Evolutionary conservation across 1,140 invertebrate genomes (phyloP), one percentile per base, ranked within the genome.

Genomic region (Aradophagus sp.): DNA sequence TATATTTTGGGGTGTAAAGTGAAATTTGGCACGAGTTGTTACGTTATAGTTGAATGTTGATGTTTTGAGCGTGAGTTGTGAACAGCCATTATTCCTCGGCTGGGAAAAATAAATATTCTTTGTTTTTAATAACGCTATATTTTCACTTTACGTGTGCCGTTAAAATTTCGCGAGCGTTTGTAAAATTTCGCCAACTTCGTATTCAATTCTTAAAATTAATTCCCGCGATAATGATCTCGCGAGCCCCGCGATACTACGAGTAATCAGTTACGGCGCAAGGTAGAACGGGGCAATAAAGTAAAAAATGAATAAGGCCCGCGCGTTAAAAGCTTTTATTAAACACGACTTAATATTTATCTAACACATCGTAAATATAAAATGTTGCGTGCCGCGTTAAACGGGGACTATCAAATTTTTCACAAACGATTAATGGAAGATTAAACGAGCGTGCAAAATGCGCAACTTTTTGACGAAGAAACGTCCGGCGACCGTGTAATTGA

Each of bases 51-150:
- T 69, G 48, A 48, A 61, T 69, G 66, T 69, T 61, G 48, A 61
- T 69, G 66, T 69, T 61, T 61, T 48, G 56, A 50, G 62, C 66
- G 56, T 61, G 66, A 69, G 56, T 69, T 69, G 48, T 56, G 66
- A 62, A 69, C 66, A 69, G 56, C 56, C 45, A 69, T 69, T 69
- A 69, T 47, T 26, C 13, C 34, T 59, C 17, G 16, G 59, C 47
- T 39, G 39, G 47, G 1, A 35, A 59, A 45, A 52, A 32, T 66
- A 42, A 58, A 48, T 32, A 52, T 67, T 58, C 47, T 45, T 36
- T 59, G 15, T 36, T 2, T 58, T 36, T 41, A 53, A 47, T 45
- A 39, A 45, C 32, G 27, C 31, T 44, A 44, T 29, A 31, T 56
- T 66, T 16, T 14, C 14, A 12, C 17, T 8, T 8, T 31, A n/a